Conservation (phyloP, 2,113 vertebrate genomes). For the Oryzias celebensis region DNA sequence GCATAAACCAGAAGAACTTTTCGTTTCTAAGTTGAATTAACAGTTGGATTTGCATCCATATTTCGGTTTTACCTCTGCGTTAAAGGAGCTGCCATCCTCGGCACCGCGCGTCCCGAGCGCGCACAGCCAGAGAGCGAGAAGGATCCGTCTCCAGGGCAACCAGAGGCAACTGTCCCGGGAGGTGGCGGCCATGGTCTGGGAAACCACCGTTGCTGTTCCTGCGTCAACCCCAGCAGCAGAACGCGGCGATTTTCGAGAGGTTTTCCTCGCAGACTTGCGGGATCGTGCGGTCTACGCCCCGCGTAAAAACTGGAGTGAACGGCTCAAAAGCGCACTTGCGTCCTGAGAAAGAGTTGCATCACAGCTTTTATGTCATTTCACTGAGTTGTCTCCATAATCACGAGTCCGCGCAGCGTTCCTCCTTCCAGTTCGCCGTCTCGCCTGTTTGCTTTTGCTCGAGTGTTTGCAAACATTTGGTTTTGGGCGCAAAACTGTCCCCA, state of each 20-base stretch:
- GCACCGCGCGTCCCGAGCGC: slow-evolving; percentile 56
- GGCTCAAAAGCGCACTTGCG: background rate
- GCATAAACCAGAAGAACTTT: too few species aligned
- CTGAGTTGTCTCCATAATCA: background rate
- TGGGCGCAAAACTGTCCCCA: too few species aligned
- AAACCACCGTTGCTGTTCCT: background rate
- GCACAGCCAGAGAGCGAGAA: slow-evolving; percentile 67
- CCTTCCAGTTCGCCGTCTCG: background rate
- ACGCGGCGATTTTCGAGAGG: background rate
- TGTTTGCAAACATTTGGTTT: too few species aligned
- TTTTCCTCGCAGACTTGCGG: too few species aligned
- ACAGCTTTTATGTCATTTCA: background rate
- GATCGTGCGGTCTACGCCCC: too few species aligned
- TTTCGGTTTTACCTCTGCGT: slow-evolving; percentile 66
- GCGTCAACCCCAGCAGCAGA: background rate
- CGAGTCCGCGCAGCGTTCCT: slow-evolving; percentile 17
- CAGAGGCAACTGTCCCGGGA: slow-evolving; percentile 50
- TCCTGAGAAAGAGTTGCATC: slow-evolving; percentile 20
- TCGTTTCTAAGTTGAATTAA: background rate
- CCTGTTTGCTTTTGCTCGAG: too few species aligned
- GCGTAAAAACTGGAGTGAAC: too few species aligned
- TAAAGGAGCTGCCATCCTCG: slow-evolving; percentile 58
- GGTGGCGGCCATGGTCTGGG: slow-evolving; percentile 57
- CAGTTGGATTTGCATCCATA: background rate
- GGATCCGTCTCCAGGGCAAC: slow-evolving; percentile 74